A percentile compares a stretch with the other conserved stretches of the same genome.
Evolutionary conservation across 1,140 invertebrate genomes (phyloP).

Genomic region (Pseudomyrmex pallidus): DNA sequence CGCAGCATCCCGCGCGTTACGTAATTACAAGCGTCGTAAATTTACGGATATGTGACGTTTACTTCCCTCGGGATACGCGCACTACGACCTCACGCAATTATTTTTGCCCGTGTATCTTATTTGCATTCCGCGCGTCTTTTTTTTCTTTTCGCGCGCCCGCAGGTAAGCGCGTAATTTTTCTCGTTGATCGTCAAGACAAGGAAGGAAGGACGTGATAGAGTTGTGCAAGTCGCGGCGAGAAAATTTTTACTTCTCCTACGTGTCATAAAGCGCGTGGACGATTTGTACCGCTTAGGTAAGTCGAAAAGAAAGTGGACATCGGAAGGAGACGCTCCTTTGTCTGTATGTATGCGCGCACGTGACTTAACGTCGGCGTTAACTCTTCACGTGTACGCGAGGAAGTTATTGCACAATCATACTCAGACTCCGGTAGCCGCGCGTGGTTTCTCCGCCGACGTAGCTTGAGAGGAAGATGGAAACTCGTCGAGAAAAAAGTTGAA

Average conservation of each 20-base stretch:
- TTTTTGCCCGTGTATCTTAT: conserved; percentile 5
- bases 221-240: conserved; percentile 53
- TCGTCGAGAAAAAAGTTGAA: not conserved
- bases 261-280: conserved; percentile 76
- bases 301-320: conserved; percentile 79
- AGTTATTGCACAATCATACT: conserved; percentile 69
- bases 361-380: conserved; percentile 69
- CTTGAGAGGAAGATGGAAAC: not conserved
- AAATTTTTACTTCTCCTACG: conserved; percentile 59
- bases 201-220: conserved; percentile 20
- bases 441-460: not conserved
- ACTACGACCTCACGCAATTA: conserved; percentile 12
- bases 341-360: conserved; percentile 64
- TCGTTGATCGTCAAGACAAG: conserved; percentile 28
- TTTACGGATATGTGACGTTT: not conserved
- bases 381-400: conserved; percentile 73
- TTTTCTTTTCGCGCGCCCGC: not conserved
- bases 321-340: conserved; percentile 74
- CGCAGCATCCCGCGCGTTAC: conserved; percentile 19
- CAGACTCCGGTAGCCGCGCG: conserved; percentile 64
- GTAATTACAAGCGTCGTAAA: conserved; percentile 30
- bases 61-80: conserved; percentile 2
- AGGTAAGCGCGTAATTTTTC: not conserved
- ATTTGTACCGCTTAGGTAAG: conserved; percentile 76
- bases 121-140: conserved; percentile 24